Evolutionary conservation across 2,888 invertebrate species (phyloP).

Genomic region (Drosophila borborema): DNA sequence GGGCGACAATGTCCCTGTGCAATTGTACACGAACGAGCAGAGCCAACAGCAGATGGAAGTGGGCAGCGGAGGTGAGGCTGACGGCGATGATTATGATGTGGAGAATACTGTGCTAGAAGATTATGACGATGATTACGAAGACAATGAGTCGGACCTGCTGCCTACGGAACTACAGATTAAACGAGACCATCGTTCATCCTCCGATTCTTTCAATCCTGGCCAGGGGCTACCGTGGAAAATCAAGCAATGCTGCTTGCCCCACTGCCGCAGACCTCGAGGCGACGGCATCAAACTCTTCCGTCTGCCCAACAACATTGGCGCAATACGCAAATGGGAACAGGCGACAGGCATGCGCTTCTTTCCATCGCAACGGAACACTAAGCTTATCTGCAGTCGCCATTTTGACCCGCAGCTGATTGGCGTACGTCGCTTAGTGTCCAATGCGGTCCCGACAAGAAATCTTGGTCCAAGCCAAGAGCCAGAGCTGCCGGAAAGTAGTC

Average conservation of each 20-base stretch:
- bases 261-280: conserved; percentile 77
- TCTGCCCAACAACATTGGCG: conserved; percentile 63
- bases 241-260: conserved; percentile 75
- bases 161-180: conserved; percentile 25
- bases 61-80: conserved; percentile 37
- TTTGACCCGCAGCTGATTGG: conserved; percentile 70
- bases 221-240: conserved; percentile 56
- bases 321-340: conserved; percentile 63
- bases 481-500: conserved; percentile 1
- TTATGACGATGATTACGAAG: conserved; percentile 33
- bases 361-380: conserved; percentile 69
- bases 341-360: conserved; percentile 71
- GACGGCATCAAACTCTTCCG: conserved; percentile 81
- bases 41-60: conserved; percentile 37
- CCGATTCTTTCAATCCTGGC: conserved; percentile 41
- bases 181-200: conserved; percentile 39
- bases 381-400: conserved; percentile 71
- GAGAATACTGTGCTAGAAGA: conserved; percentile 34
- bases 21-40: conserved; percentile 61
- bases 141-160: not conserved
- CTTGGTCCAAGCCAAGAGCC: conserved; percentile 45
- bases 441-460: conserved; percentile 78
- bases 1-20: conserved; percentile 67
- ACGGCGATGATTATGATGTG: conserved; percentile 41
- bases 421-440: conserved; percentile 76